These are phyloP conservation scores for Microtus montanus DNA, from an alignment of 2,113 vertebrate species.

Conservation along the genomic window DNA sequence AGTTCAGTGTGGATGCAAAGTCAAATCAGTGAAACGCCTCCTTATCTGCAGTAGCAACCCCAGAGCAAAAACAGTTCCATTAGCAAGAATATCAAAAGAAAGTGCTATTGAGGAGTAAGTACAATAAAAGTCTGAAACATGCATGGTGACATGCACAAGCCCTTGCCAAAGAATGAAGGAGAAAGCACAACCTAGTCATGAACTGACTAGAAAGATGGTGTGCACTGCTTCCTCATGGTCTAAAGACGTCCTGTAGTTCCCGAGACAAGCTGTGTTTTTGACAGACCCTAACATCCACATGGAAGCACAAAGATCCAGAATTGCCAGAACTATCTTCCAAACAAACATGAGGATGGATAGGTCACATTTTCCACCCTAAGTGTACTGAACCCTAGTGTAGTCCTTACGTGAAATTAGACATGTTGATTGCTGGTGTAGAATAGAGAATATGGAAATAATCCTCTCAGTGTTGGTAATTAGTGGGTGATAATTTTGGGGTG, in stretches of 20 bases:
- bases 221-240: background rate
- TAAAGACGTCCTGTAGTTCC: background rate
- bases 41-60: background rate
- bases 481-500: background rate
- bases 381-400: background rate
- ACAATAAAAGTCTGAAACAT: background rate
- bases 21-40: background rate
- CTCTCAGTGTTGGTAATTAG: background rate
- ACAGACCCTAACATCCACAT: conserved; percentile 5
- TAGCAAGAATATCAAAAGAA: background rate
- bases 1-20: background rate
- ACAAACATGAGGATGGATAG: background rate
- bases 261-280: background rate
- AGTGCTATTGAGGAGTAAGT: conserved; percentile 3
- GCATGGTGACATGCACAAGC: background rate
- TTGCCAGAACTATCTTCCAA: background rate
- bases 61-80: background rate
- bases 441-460: background rate
- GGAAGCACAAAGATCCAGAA: background rate
- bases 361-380: background rate
- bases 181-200: background rate
- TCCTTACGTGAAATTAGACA: background rate
- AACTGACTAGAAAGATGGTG: background rate
- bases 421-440: background rate
- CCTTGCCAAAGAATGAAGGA: background rate